A percentile compares a stretch with the other conserved stretches of the same genome.
These are phyloP conservation scores for Phenganax stokvisi DNA, from an alignment of 92 coral and sea anemone species.

Conservation along the genomic window DNA sequence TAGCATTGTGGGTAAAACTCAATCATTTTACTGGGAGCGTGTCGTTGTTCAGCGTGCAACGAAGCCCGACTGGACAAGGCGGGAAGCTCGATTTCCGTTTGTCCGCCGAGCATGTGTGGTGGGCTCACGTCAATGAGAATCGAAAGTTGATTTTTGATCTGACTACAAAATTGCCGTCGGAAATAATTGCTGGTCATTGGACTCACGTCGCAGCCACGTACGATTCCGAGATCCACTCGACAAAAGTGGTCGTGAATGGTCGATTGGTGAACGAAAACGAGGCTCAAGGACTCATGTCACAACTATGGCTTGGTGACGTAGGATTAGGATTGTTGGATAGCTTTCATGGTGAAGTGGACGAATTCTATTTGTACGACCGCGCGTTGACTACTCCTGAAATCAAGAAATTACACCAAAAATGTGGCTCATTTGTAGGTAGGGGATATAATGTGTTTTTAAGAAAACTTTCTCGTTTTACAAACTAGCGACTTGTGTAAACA, in stretches of 20 bases:
- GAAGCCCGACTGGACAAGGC: conserved; percentile 51
- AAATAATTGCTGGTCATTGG: conserved; percentile 76
- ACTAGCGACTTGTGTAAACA: not conserved
- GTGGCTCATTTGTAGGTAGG: conserved; percentile 76
- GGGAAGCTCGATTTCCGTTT: conserved; percentile 75
- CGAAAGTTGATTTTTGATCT: conserved; percentile 23
- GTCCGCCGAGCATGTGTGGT: conserved; percentile 59
- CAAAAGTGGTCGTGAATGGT: conserved; percentile 78
- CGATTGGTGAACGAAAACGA: conserved; percentile 62
- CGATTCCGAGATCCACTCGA: conserved; percentile 70
- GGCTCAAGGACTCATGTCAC: conserved; percentile 75
- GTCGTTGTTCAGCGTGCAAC: conserved; percentile 67
- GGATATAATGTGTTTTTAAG: not conserved
- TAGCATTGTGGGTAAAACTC: conserved; percentile 79
- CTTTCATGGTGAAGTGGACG: conserved; percentile 73
- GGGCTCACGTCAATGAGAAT: conserved; percentile 66
- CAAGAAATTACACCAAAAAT: conserved; percentile 67
- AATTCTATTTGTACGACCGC: conserved; percentile 82
- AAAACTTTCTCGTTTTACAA: not conserved
- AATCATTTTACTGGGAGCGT: conserved; percentile 54
- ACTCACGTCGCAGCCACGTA: conserved; percentile 82
- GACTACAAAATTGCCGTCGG: conserved; percentile 30
- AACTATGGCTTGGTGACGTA: conserved; percentile 86
- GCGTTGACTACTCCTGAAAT: conserved; percentile 88
- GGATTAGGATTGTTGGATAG: conserved; percentile 82